Conservation (phyloP, 2,113 vertebrate genomes). For the Porphyrio hochstetteri region DNA sequence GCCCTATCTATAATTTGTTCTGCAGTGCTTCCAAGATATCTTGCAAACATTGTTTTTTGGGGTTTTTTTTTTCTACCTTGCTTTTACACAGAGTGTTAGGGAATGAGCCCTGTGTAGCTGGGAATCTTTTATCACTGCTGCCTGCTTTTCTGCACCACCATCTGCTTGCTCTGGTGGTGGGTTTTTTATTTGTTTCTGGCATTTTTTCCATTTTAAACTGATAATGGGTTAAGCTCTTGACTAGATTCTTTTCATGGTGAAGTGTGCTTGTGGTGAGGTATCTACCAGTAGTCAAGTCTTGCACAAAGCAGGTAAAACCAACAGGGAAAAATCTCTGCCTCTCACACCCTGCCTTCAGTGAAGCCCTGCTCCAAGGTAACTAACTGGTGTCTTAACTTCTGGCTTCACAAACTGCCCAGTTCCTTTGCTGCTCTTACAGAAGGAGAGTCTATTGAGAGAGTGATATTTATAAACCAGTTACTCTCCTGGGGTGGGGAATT, state of each 20-base stretch:
- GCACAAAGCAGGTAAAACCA: background rate
- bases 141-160: background rate
- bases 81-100: background rate
- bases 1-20: background rate
- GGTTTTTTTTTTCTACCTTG: background rate
- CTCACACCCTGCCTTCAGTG: background rate
- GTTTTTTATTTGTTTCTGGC: no score
- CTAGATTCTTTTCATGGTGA: background rate
- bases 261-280: background rate
- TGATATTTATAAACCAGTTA: background rate
- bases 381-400: background rate
- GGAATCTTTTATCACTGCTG: background rate
- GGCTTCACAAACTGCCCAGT: background rate
- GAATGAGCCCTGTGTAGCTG: background rate
- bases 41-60: background rate
- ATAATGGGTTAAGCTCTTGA: background rate
- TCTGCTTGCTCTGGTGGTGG: background rate
- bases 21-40: background rate
- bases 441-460: background rate
- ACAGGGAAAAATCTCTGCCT: background rate
- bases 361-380: background rate
- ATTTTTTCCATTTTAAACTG: background rate
- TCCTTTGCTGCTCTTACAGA: background rate
- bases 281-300: background rate
- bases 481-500: background rate